Conservation (phyloP, 2,797 vertebrate species). For the Lindbergichthys nudifrons region DNA sequence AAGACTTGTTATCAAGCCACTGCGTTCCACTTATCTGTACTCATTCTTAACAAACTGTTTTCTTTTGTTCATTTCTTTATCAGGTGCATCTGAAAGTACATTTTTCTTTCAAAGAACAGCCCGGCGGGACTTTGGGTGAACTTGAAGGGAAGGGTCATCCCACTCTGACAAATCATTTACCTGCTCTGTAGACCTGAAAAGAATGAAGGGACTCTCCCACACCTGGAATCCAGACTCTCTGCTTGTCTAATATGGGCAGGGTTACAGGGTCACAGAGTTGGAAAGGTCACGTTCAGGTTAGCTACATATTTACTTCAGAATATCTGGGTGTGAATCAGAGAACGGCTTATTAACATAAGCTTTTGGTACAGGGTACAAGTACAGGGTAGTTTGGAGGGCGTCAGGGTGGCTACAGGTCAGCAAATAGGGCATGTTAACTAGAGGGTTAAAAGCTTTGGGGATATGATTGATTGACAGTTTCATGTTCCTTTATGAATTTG, state of each 20-base stretch:
- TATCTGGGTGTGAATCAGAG: not conserved
- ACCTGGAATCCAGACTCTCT: constrained; percentile 72
- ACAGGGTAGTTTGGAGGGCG: constrained; percentile 1
- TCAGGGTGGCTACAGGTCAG: constrained; percentile 44
- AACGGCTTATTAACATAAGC: not conserved
- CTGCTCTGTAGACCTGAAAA: constrained; percentile 58
- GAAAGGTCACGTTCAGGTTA: constrained; percentile 41
- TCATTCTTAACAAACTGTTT: not conserved
- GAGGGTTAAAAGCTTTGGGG: constrained; percentile 19
- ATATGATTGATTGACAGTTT: constrained; percentile 19
- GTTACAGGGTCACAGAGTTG: constrained; percentile 56
- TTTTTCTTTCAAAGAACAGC: not conserved
- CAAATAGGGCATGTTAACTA: constrained; percentile 26
- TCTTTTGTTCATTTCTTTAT: not conserved
- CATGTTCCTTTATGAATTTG: constrained; percentile 13
- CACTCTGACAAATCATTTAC: constrained; percentile 77
- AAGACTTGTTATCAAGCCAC: not conserved
- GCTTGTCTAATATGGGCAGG: constrained; percentile 46
- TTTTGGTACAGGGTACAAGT: not conserved
- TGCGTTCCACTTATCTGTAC: not conserved
- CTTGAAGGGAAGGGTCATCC: constrained; percentile 53
- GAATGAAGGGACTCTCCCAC: constrained; percentile 71
- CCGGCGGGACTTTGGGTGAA: constrained; percentile 27
- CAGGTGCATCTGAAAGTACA: not conserved
- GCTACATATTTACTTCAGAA: constrained; percentile 58